These are phyloP conservation scores for Benitochromis conjunctus DNA, from an alignment of 2,113 vertebrate species.

Conservation along the genomic window DNA sequence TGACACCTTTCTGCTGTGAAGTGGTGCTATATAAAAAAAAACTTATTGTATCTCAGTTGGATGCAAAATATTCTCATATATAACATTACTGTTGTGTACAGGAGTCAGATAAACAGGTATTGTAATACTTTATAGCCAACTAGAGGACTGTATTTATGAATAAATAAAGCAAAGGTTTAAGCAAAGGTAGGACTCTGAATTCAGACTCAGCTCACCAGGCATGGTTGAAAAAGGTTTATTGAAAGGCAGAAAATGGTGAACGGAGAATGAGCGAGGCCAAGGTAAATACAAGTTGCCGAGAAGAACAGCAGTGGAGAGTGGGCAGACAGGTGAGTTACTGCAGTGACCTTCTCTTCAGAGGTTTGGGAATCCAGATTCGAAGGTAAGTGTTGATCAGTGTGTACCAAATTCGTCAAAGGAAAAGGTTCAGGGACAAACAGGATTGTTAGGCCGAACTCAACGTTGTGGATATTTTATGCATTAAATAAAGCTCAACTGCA, in stretches of 20 bases:
- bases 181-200: background rate
- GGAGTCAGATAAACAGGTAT: no score
- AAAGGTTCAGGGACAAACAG: background rate
- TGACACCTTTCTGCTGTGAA: background rate
- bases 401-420: background rate
- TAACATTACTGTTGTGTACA: no score
- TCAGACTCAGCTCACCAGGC: background rate
- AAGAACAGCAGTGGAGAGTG: background rate
- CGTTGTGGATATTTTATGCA: background rate
- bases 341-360: background rate
- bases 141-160: no score
- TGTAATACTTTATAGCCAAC: no score
- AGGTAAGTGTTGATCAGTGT: background rate
- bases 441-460: background rate
- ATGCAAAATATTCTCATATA: background rate
- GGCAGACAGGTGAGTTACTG: background rate
- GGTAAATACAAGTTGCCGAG: background rate
- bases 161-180: background rate
- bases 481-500: background rate
- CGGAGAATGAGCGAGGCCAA: accelerated
- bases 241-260: background rate
- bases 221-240: background rate
- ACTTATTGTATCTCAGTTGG: background rate
- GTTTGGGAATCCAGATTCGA: background rate
- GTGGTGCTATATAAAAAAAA: background rate